phyloP scores from a whole-genome alignment of 2,797 vertebrate genomes.

The Lutjanus campechanus region DNA sequence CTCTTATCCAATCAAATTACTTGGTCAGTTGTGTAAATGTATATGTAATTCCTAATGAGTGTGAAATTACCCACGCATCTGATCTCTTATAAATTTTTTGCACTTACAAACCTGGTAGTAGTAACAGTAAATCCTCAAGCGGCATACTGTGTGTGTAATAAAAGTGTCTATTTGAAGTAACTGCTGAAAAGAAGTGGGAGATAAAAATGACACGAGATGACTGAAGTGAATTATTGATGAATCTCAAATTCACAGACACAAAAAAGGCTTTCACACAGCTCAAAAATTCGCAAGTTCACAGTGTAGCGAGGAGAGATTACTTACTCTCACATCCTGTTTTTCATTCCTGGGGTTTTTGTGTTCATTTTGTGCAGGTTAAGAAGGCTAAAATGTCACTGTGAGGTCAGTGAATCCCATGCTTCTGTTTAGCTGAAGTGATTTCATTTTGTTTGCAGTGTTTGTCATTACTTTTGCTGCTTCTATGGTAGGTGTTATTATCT shows the following conservation, averaged over 20 bases:
- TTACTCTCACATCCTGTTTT: constrained; percentile 13
- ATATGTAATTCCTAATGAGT: too few species aligned
- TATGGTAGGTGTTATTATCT: neutral
- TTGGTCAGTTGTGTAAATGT: too few species aligned
- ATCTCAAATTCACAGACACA: constrained; percentile 47
- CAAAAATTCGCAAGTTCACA: constrained; percentile 13
- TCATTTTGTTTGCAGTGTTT: constrained; percentile 6
- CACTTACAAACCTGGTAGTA: constrained; percentile 9
- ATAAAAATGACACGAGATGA: constrained; percentile 48
- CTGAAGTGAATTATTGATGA: constrained; percentile 49
- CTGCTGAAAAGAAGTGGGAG: constrained; percentile 18
- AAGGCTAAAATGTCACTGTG: neutral
- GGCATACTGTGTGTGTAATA: constrained; percentile 22
- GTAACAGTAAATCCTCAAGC: constrained; percentile 10
- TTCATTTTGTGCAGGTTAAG: neutral
- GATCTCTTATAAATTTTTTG: constrained; percentile 4
- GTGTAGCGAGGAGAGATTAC: constrained; percentile 14
- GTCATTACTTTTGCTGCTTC: constrained; percentile 8
- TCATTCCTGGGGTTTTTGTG: neutral
- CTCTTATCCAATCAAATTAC: too few species aligned
- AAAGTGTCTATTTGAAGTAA: constrained; percentile 40
- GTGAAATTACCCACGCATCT: constrained; percentile 6
- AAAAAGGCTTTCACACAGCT: constrained; percentile 26
- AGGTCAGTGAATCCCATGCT: constrained; percentile 4
- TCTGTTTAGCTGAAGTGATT: constrained; percentile 21